Evolutionary conservation across 2,888 invertebrate genomes (phyloP).

Genomic region (Lithophane semibrunnea): DNA sequence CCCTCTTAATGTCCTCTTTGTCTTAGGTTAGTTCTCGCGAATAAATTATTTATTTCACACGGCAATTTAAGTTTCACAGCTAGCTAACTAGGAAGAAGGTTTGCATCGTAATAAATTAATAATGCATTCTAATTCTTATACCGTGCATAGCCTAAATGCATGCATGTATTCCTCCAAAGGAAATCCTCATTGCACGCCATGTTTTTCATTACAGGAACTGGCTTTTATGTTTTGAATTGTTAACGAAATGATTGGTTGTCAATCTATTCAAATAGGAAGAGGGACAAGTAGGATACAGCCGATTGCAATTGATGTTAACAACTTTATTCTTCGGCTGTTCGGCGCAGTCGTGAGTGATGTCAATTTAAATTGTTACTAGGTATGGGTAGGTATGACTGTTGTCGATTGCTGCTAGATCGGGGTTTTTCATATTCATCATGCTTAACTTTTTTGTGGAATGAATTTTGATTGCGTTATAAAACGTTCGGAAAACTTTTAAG

Average conservation of each 20-base stretch:
- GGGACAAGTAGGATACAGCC: slow-evolving; percentile 68
- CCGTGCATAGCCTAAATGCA: neutral
- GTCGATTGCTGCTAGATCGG: slow-evolving; percentile 13
- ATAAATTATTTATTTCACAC: neutral
- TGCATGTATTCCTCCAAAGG: slow-evolving; percentile 47
- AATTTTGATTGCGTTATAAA: neutral
- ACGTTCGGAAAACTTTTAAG: slow-evolving; percentile 5
- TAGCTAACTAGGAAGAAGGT: neutral
- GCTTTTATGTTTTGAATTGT: slow-evolving; percentile 56
- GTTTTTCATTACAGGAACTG: slow-evolving; percentile 53
- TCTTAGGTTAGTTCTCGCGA: neutral
- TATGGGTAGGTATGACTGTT: slow-evolving; percentile 1
- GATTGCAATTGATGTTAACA: slow-evolving; percentile 70
- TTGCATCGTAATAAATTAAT: neutral
- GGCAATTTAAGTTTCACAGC: too few species aligned
- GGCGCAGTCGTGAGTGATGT: slow-evolving; percentile 42
- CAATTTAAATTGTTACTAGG: slow-evolving; percentile 42
- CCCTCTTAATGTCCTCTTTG: neutral
- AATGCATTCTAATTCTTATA: neutral
- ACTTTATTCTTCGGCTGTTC: slow-evolving; percentile 60
- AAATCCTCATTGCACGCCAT: slow-evolving; percentile 61
- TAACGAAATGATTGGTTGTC: slow-evolving; percentile 67
- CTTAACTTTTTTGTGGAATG: slow-evolving; percentile 14
- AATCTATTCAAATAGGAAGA: slow-evolving; percentile 61
- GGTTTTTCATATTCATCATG: neutral